A percentile compares a stretch with the other conserved stretches of the same genome.
Evolutionary conservation across 2,113 vertebrate species (phyloP).

Genomic region (Podiceps cristatus): DNA sequence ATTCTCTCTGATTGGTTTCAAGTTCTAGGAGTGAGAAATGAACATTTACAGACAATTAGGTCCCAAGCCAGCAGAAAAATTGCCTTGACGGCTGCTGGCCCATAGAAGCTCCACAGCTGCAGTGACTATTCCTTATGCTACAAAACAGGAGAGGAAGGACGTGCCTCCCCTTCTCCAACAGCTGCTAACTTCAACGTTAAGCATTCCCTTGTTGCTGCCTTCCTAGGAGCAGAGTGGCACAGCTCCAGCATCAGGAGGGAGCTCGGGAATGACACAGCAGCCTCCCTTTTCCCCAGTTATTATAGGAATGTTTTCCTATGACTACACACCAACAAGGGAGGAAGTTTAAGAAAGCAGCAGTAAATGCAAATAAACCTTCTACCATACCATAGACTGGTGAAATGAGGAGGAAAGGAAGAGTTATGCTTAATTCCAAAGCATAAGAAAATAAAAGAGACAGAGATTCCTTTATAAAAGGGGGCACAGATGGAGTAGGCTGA

Average conservation of each 20-base stretch:
- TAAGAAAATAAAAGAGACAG: neutral
- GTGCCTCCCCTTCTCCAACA: conserved; percentile 32
- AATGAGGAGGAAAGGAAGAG: neutral
- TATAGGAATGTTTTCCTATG: neutral
- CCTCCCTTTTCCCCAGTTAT: neutral
- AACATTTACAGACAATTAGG: conserved; percentile 70
- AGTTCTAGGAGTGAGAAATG: conserved; percentile 30
- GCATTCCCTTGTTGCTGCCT: conserved; percentile 31
- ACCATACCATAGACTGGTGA: neutral
- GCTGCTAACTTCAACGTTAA: conserved; percentile 46
- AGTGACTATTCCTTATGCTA: conserved; percentile 19
- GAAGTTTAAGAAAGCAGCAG: neutral
- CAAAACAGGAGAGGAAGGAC: conserved; percentile 27
- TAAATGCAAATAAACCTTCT: neutral
- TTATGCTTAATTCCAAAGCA: neutral
- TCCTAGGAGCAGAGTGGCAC: conserved; percentile 34
- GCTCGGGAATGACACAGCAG: conserved; percentile 20
- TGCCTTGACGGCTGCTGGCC: conserved; percentile 51
- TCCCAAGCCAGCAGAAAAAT: conserved; percentile 61
- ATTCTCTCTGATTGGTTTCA: conserved; percentile 62
- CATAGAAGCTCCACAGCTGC: conserved; percentile 45
- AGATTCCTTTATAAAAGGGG: conserved; percentile 11
- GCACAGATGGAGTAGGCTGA: neutral
- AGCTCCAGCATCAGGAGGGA: neutral
- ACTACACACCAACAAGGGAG: neutral